Conservation (phyloP, 2,113 vertebrate species). For the Cynopterus brachyotis region DNA sequence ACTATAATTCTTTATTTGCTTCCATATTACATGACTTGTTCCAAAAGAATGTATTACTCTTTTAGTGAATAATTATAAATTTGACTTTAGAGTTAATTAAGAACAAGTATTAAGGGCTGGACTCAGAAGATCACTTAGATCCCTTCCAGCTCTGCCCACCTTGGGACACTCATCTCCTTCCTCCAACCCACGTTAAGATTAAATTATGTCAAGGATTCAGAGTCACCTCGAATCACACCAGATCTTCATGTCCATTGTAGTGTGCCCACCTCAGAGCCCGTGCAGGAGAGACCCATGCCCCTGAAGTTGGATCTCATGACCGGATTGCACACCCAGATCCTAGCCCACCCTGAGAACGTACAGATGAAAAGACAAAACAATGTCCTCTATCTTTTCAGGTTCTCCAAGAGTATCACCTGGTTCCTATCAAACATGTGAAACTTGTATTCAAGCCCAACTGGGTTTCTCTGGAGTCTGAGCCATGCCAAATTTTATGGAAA, state of each 20-base stretch:
- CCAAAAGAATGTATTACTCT: neutral
- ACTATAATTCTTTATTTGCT: neutral
- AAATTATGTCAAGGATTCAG: neutral
- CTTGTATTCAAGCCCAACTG: neutral
- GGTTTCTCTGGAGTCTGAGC: neutral
- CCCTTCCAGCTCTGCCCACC: neutral
- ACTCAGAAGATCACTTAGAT: neutral
- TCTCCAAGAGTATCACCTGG: neutral
- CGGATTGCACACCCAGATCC: neutral
- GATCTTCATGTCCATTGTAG: neutral
- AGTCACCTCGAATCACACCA: neutral
- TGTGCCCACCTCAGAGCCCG: neutral
- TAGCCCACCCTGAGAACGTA: neutral
- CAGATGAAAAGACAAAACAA: neutral
- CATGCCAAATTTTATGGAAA: neutral
- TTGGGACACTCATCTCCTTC: neutral
- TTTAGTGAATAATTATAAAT: neutral
- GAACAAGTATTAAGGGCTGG: neutral
- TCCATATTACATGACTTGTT: neutral
- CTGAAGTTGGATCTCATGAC: neutral
- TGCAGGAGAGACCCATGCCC: neutral
- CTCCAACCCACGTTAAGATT: neutral
- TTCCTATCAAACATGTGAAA: neutral
- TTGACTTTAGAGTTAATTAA: conserved; percentile 7
- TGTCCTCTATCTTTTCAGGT: neutral